Evolutionary conservation across 2,888 invertebrate genomes (phyloP).

Genomic region (Caenorhabditis uteleia): DNA sequence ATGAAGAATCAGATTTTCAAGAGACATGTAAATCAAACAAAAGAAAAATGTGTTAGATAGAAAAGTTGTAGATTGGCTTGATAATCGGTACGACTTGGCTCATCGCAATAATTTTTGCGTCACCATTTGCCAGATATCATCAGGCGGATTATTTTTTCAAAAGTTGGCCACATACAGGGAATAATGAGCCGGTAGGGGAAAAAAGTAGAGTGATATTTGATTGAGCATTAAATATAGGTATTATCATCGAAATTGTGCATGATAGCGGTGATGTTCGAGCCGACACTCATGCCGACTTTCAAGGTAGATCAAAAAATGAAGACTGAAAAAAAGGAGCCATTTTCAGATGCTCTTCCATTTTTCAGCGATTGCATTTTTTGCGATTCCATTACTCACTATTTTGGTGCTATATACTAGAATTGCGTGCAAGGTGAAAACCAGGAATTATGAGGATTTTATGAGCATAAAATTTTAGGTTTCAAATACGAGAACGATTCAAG

Average conservation of each 20-base stretch:
- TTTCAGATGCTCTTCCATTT: conserved; percentile 54
- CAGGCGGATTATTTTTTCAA: conserved; percentile 53
- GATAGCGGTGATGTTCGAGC: conserved; percentile 50
- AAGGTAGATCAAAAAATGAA: conserved; percentile 19
- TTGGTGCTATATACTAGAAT: conserved; percentile 50
- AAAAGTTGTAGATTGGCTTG: conserved; percentile 10
- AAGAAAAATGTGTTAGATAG: not conserved
- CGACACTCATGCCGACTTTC: conserved; percentile 27
- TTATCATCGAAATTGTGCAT: conserved; percentile 55
- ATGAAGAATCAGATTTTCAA: conserved; percentile 42
- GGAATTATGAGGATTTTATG: too few relatives aligned
- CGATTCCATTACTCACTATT: conserved; percentile 48
- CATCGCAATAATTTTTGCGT: conserved; percentile 49
- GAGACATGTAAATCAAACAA: conserved; percentile 31
- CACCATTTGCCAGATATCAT: conserved; percentile 53
- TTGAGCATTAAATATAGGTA: conserved; percentile 23
- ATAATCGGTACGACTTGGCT: conserved; percentile 44
- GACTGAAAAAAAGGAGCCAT: too few relatives aligned
- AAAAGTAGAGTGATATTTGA: not conserved
- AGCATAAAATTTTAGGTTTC: conserved; percentile 18
- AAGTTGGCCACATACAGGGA: conserved; percentile 49
- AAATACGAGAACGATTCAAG: conserved; percentile 17
- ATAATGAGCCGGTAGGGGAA: conserved; percentile 37
- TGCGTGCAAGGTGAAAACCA: conserved; percentile 47
- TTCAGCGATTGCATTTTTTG: conserved; percentile 56